A percentile compares a stretch with the other conserved stretches of the same genome.
Conservation (phyloP, 2,113 vertebrate genomes). For the Rhodinocichla rosea region DNA sequence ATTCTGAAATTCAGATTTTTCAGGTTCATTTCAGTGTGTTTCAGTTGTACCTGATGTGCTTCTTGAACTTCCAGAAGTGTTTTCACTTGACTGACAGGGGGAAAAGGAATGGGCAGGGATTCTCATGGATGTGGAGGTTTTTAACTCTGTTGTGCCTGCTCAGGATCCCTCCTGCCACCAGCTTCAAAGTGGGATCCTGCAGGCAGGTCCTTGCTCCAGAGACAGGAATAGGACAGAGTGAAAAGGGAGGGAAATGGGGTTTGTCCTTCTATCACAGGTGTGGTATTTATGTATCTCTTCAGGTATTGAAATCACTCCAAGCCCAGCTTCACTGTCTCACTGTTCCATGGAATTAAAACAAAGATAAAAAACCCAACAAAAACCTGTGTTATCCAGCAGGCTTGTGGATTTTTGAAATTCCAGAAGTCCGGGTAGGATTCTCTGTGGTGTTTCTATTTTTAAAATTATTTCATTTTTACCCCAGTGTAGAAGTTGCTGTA, state of each 20-base stretch:
- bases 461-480: not conserved
- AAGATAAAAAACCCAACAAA: not conserved
- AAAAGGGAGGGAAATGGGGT: not conserved
- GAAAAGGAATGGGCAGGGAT: not conserved
- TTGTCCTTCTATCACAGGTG: not conserved
- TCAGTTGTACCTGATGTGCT: not conserved
- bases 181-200: slow-evolving; percentile 5
- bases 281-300: slow-evolving; percentile 2
- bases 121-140: not conserved
- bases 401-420: not conserved
- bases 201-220: slow-evolving; percentile 27
- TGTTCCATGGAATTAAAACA: not conserved
- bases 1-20: not conserved
- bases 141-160: not conserved
- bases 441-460: not conserved
- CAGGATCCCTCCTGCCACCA: not conserved
- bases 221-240: not conserved
- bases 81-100: not conserved
- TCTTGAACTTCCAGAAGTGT: not conserved
- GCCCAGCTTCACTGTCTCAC: not conserved
- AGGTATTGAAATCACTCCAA: not conserved
- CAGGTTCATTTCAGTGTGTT: not conserved
- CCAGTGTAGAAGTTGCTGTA: slow-evolving; percentile 9
- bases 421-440: not conserved
- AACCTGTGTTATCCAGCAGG: not conserved